Evolutionary conservation across 2,797 vertebrate genomes (phyloP), one percentile per base, ranked within the genome.

Genomic region (Lithobates sylvaticus): DNA sequence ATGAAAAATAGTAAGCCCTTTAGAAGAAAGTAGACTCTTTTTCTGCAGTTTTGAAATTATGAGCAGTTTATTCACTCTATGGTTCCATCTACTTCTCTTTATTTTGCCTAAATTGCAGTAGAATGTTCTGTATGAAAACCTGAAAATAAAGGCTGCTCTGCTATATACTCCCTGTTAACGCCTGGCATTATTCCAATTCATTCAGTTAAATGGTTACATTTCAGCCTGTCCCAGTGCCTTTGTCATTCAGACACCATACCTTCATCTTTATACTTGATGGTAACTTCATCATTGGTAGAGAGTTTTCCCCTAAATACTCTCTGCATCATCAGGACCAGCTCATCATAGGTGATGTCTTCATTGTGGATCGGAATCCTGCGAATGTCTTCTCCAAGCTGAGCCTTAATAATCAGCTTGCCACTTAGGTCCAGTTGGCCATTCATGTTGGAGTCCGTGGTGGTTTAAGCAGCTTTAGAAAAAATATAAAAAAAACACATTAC

Each of bases 241-340:
- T 12, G 12, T 13, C 2, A 47, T 47, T 12, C 44, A 47, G 15
- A 54, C 16, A 34, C 67, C 89, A 88, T 90, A 99, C 98, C 98
- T 97, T 99, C 98, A 90, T 99, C 98, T 93, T 99, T 99, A 89
- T 99, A 99, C 92, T 99, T 99, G 94, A 99, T 99, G 91, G 96
- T 95, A 89, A 99, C 98, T 94, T 99, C 98, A 44, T 99, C 98
- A 58, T 95, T 99, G 91, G 98, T 99, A 90, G 98, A 96, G 91
- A 99, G 96, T 92, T 99, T 98, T 83, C 98, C 98, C 88, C 98
- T 95, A 91, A 99, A 99, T 88, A 99, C 98, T 68, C 98, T 95
- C 36, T 99, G 98, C 98, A 99, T 99, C 98, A 99, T 99, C 89
- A 99, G 93, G 90, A 99, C 97, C 90, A 99, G 94, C 89, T 99